Evolutionary conservation across 2,797 vertebrate species (phyloP), one percentile per base, ranked within the genome.

Genomic region (Agapornis canus): DNA sequence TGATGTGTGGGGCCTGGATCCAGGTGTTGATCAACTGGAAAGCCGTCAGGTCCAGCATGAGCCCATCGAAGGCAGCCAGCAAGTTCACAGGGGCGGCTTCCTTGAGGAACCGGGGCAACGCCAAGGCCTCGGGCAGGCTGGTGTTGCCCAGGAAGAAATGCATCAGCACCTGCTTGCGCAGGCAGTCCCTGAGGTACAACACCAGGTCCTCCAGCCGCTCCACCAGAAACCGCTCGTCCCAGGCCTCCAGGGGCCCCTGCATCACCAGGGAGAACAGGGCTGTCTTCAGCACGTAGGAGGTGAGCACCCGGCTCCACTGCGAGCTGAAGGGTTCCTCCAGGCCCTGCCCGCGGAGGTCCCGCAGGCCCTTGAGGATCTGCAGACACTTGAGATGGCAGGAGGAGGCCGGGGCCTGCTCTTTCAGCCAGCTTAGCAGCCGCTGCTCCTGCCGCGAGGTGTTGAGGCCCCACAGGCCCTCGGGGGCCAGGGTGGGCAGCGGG

Each of bases 341-440:
- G 23, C 98, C 94, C 15, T 97, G 98, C 40, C 96, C 88, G 1
- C 98, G 98, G 20, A 99, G 97, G 64, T 99, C 98, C 37, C 99
- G 96, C 65, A 99, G 89, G 40, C 98, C 98, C 94, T 99, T 99
- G 40, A 98, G 97, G 88, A 99, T 89, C 97, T 98, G 99, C 87
- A 99, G 98, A 90, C 98, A 98, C 96, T 98, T 98, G 72, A 99
- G 97, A 96, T 99, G 98, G 95, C 98, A 99, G 57, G 99, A 98
- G 81, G 97, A 94, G 22, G 97, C 95, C 3, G 98, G 98, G 3
- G 98, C 95, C 76, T 97, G 98, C 52, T 98, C 97, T 95, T 98
- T 98, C 60, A 98, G 95, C 98, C 98, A 98, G 71, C 96, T 70
- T 90, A 99, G 97, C 77, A 99, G 96, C 69, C 97, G 98, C 96